Evolutionary conservation across 2,113 vertebrate species (phyloP).

Genomic region (Pollimyrus isidori): DNA sequence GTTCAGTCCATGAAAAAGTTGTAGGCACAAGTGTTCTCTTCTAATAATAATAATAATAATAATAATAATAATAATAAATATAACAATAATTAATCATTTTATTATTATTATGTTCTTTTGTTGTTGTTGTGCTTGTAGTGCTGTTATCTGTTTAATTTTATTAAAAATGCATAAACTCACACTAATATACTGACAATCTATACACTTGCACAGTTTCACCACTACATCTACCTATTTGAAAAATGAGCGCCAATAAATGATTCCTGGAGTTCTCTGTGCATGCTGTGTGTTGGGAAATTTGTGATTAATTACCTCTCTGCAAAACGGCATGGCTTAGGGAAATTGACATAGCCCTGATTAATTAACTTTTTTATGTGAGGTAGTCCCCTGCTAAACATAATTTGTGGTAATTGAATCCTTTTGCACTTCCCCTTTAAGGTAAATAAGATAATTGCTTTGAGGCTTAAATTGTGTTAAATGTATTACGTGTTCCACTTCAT

Average conservation of each 20-base stretch:
- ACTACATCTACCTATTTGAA: conserved; percentile 52
- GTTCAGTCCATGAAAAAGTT: neutral
- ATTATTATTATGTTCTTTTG: neutral
- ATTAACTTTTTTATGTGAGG: conserved; percentile 72
- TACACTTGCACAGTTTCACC: conserved; percentile 41
- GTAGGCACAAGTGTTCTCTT: neutral
- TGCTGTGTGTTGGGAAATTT: conserved; percentile 65
- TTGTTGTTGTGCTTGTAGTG: conserved; percentile 27
- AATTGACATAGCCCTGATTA: conserved; percentile 79
- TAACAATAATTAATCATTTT: too few species aligned
- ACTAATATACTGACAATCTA: neutral
- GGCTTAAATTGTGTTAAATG: neutral
- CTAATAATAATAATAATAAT: neutral
- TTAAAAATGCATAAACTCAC: neutral
- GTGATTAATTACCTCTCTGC: conserved; percentile 78
- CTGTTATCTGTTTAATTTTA: conserved; percentile 49
- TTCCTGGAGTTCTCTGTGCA: conserved; percentile 55
- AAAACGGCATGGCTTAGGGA: conserved; percentile 73
- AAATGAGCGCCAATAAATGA: conserved; percentile 58
- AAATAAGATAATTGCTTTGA: conserved; percentile 21
- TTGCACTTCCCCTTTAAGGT: conserved; percentile 29
- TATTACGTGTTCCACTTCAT: neutral
- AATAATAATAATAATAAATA: too few species aligned
- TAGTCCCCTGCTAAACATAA: conserved; percentile 66
- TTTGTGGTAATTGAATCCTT: conserved; percentile 64